Percentiles rank a stretch among this genome's conserved stretches.
phyloP scores from a whole-genome alignment of 2,888 invertebrate genomes.

The Apamea monoglypha region DNA sequence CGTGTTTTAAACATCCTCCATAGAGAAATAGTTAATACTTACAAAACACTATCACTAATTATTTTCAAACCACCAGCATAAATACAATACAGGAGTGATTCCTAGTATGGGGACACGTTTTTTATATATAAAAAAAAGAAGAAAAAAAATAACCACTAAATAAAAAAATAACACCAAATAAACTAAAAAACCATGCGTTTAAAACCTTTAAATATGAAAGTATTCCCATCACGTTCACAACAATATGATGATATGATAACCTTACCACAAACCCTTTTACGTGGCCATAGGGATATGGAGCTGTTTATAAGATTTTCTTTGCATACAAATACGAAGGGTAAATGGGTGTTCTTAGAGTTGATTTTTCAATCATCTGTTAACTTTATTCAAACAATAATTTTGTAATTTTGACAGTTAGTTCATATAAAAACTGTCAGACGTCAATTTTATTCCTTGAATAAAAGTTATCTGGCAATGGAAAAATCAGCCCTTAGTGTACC shows the following conservation, averaged over 20 bases:
- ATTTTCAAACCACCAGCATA: background rate
- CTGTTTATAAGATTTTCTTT: conserved; percentile 22
- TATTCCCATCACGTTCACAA: conserved; percentile 52
- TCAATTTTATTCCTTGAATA: too few species aligned
- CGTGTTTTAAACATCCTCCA: too few species aligned
- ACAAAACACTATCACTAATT: background rate
- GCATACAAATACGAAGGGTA: conserved; percentile 37
- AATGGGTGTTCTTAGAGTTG: conserved; percentile 3
- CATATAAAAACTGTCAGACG: too few species aligned
- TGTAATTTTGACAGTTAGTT: too few species aligned
- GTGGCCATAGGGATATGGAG: conserved; percentile 24
- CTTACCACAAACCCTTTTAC: conserved; percentile 49
- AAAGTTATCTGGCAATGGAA: too few species aligned
- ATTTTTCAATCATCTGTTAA: too few species aligned
- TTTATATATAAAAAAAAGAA: too few species aligned
- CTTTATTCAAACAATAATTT: too few species aligned
- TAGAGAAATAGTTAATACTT: too few species aligned
- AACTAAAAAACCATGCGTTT: background rate
- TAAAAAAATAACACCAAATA: background rate
- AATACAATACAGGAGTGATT: too few species aligned
- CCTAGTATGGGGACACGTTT: too few species aligned
- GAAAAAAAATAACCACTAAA: background rate
- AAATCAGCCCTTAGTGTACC: background rate
- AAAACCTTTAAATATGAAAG: conserved; percentile 9
- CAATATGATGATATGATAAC: conserved; percentile 52